Percentiles rank a stretch among this genome's conserved stretches.
Evolutionary conservation across 2,888 invertebrate species (phyloP).

Genomic region (Drosophila suboccidentalis): DNA sequence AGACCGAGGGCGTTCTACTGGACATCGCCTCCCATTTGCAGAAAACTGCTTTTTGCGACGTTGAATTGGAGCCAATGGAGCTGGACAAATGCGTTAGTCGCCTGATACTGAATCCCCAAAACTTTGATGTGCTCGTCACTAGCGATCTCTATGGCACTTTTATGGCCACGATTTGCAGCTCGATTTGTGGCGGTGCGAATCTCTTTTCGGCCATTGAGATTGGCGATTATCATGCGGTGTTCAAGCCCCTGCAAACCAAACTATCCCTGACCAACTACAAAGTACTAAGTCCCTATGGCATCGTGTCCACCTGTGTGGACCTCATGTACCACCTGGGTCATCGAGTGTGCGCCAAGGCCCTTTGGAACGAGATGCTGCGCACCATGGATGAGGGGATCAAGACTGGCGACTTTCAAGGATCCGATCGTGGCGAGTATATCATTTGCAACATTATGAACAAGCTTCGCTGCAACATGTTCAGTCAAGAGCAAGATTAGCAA

Average conservation of each 20-base stretch:
- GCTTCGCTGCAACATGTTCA: conserved; percentile 54
- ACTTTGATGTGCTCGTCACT: conserved; percentile 75
- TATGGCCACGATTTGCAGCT: conserved; percentile 69
- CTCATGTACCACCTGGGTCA: conserved; percentile 66
- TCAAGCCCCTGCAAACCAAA: conserved; percentile 81
- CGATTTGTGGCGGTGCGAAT: conserved; percentile 78
- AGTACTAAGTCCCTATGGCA: conserved; percentile 75
- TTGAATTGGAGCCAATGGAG: conserved; percentile 65
- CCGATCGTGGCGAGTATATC: conserved; percentile 64
- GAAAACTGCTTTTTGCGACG: conserved; percentile 23
- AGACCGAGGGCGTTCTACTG: conserved; percentile 67
- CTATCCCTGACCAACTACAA: conserved; percentile 70
- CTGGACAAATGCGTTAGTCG: conserved; percentile 59
- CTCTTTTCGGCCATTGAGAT: conserved; percentile 73
- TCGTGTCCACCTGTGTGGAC: conserved; percentile 67
- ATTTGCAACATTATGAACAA: conserved; percentile 69
- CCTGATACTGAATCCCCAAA: conserved; percentile 60
- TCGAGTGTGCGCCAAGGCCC: conserved; percentile 38
- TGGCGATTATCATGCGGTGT: conserved; percentile 77
- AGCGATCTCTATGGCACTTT: conserved; percentile 79
- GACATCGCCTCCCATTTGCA: conserved; percentile 56
- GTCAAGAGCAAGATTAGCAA: not conserved
- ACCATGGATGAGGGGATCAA: conserved; percentile 69
- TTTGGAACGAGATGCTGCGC: conserved; percentile 64
- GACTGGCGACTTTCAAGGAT: conserved; percentile 71